Base-by-base conservation (phyloP, 1,140 invertebrate species). In the Aphaenogaster rudis region DNA sequence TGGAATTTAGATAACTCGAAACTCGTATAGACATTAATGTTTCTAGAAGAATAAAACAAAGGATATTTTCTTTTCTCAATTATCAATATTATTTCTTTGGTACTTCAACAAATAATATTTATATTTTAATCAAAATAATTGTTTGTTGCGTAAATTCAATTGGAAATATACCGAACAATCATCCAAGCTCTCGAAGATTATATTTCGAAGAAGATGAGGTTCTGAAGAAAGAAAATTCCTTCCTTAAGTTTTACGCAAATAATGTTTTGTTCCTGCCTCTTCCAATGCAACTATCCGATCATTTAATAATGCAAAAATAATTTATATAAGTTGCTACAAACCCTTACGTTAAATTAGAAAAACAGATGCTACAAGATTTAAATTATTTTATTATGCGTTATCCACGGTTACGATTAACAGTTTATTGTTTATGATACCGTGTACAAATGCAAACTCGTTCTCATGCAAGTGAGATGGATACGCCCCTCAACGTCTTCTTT, bases 401-500 rank as follows among this genome's bases (percentile, higher is more conserved):
- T n/a, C 8, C 36, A 5, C 8, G 9, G 1, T 17, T 0, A 36
- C 17, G 17, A 15, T 36, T 48, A 78, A 48, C 13, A 28, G 57
- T 61, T 57, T 71, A 15, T 45, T 15, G 11, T 36, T 67, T 11
- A 42, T 7, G 15, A 74, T 61, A 42, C 36, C 5, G 52, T 28
- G 66, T 59, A 59, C 39, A 72, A 57, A 72, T 52, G 52, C 66
- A 57, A 59, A n/a, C 42, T 71, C 39, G 21, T 81, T 17, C 9
- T 11, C 52, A 39, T 59, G 42, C 15, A 52, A 7, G 52, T 15
- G 17, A 21, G 36, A 8, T 45, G 36, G 39, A 59, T 61, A 82
- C 39, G 28, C 67, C 39, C 59, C 66, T 71, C 80, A 28, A 74
- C n/a, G 80, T 84, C 69, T 61, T 74, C 67, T 63, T 84, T 84